phyloP scores from a whole-genome alignment of 2,888 invertebrate genomes.

The Dicycla oo region DNA sequence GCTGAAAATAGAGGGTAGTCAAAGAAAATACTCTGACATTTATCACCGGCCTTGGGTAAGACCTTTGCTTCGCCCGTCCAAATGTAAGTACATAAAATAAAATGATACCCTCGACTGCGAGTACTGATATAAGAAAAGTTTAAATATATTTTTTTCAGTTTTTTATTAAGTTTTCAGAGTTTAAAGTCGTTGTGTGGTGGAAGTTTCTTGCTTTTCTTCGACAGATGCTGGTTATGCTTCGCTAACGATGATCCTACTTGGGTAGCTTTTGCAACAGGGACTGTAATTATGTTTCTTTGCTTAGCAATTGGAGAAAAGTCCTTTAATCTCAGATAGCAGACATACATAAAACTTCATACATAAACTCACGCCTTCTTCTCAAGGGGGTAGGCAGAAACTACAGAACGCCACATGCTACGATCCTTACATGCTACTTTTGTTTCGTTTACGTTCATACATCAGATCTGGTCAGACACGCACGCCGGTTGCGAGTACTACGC shows the following conservation, averaged over 20 bases:
- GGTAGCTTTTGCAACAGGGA: conserved; percentile 28
- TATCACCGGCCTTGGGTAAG: conserved; percentile 54
- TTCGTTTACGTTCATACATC: no score
- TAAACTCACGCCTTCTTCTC: no score
- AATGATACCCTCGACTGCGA: conserved; percentile 45
- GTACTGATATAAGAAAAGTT: conserved; percentile 48
- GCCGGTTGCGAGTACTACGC: no score
- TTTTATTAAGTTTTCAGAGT: conserved; percentile 43
- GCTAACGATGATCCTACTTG: conserved; percentile 46
- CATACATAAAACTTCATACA: no score
- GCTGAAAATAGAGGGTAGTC: conserved; percentile 48
- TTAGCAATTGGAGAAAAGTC: neutral
- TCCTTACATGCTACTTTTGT: no score
- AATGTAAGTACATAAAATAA: conserved; percentile 58
- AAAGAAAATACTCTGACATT: conserved; percentile 58
- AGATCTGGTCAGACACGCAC: no score
- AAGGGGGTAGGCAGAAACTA: no score
- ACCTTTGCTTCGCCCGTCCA: conserved; percentile 40
- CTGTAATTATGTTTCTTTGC: conserved; percentile 16
- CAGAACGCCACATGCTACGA: no score
- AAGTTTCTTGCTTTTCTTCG: conserved; percentile 38
- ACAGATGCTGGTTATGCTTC: conserved; percentile 54
- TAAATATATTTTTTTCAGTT: conserved; percentile 44
- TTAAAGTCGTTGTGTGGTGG: conserved; percentile 30
- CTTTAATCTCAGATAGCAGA: neutral